These are phyloP conservation scores for Brachionus angularis DNA, from an alignment of 1,140 invertebrate genomes.

Conservation along the genomic window DNA sequence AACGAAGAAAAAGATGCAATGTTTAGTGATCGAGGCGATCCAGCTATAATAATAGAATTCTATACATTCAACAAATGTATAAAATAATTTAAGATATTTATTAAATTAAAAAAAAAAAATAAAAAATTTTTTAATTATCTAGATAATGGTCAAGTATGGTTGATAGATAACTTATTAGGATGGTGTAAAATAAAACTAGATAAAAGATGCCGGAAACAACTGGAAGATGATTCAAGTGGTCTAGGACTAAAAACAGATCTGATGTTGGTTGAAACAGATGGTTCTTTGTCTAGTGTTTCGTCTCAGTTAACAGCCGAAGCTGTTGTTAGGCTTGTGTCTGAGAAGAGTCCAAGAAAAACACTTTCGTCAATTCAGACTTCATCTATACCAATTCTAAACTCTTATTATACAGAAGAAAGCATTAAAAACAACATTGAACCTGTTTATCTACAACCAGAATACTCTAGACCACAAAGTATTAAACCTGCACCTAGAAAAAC, in stretches of 20 bases:
- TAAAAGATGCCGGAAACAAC: background rate
- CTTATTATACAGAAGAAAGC: slow-evolving; percentile 14
- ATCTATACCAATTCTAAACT: slow-evolving; percentile 4
- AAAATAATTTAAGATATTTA: no score
- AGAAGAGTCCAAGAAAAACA: slow-evolving; percentile 23
- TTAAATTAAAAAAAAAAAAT: no score
- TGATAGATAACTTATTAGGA: background rate
- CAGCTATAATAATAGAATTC: slow-evolving; percentile 32
- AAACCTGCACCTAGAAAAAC: background rate
- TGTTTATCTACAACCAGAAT: slow-evolving; percentile 36
- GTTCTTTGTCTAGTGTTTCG: background rate
- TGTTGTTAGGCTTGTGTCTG: slow-evolving; percentile 1
- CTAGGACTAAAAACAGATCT: slow-evolving; percentile 9
- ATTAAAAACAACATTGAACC: slow-evolving; percentile 27
- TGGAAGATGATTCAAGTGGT: background rate
- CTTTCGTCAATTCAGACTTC: background rate
- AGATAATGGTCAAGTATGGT: slow-evolving; percentile 5
- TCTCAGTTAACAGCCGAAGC: slow-evolving; percentile 39
- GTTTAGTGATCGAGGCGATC: background rate
- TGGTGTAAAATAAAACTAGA: slow-evolving; percentile 33
- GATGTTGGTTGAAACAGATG: slow-evolving; percentile 37
- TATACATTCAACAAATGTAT: slow-evolving; percentile 38
- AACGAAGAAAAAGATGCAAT: slow-evolving; percentile 40
- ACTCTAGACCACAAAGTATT: background rate
- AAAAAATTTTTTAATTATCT: background rate